A percentile compares a stretch with the other conserved stretches of the same genome.
Conservation (phyloP, 2,113 vertebrate species). For the Gambusia affinis region DNA sequence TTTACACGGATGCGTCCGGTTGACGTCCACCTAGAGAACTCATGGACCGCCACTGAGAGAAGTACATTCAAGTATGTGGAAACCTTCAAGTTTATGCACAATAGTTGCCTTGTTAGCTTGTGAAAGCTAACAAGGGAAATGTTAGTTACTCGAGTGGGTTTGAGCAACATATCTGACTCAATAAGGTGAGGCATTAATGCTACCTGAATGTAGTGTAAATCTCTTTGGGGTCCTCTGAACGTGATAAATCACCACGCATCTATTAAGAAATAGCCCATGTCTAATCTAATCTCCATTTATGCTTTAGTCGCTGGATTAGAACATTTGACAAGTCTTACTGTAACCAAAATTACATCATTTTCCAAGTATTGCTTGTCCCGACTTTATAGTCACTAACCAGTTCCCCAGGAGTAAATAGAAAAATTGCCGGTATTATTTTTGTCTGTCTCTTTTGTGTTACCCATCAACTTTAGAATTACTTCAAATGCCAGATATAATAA, state of each 20-base stretch:
- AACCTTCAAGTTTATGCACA: too few species aligned
- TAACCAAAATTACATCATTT: background rate
- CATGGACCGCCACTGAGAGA: too few species aligned
- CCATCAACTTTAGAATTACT: slow-evolving; percentile 38
- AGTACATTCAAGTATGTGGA: too few species aligned
- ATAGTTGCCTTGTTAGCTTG: too few species aligned
- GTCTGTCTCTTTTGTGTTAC: slow-evolving; percentile 18
- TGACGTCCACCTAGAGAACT: too few species aligned
- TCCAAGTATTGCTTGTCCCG: background rate
- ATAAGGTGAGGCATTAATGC: background rate
- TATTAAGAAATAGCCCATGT: background rate
- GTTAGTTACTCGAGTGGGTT: too few species aligned
- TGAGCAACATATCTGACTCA: background rate
- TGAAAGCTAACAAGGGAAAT: too few species aligned
- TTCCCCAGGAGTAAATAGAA: slow-evolving; percentile 15
- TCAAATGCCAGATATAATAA: slow-evolving; percentile 51
- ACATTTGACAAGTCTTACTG: background rate
- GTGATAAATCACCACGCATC: too few species aligned
- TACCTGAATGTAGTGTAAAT: too few species aligned
- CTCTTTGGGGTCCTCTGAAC: too few species aligned
- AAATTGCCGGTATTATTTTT: slow-evolving; percentile 7
- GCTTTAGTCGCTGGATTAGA: background rate
- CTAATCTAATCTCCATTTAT: background rate
- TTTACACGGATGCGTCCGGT: too few species aligned
- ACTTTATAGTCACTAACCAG: slow-evolving; percentile 8